Evolutionary conservation across 2,113 vertebrate species (phyloP).

Genomic region (Pagrus major): DNA sequence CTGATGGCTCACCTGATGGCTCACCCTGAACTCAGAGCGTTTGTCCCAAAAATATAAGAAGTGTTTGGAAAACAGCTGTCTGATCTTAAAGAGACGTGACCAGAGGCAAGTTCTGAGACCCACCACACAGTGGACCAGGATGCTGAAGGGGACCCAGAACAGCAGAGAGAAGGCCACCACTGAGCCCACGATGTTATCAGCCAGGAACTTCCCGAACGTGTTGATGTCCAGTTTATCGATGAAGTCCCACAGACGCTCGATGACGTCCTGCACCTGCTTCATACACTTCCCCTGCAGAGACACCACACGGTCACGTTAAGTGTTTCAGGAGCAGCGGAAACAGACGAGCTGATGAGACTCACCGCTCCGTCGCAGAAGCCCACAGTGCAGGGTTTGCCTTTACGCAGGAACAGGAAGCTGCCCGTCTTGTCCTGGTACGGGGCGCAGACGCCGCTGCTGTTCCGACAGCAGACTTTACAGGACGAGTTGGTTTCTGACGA

Average conservation of each 20-base stretch:
- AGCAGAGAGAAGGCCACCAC: conserved; percentile 96
- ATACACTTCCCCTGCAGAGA: conserved; percentile 92
- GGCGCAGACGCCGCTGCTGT: conserved; percentile 79
- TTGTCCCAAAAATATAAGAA: no score
- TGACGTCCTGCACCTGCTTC: conserved; percentile 96
- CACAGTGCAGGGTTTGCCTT: conserved; percentile 96
- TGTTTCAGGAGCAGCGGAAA: rapidly evolving
- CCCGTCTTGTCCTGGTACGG: conserved; percentile 79
- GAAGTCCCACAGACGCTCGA: conserved; percentile 98
- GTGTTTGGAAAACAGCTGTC: no score
- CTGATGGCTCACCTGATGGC: no score
- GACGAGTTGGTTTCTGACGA: conserved; percentile 89
- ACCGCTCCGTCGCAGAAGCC: conserved; percentile 95
- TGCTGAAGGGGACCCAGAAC: conserved; percentile 96
- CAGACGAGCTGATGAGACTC: conserved; percentile 28
- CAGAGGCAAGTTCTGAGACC: no score
- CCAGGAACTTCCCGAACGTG: conserved; percentile 94
- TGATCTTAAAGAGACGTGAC: no score
- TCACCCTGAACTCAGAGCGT: no score
- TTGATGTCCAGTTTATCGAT: conserved; percentile 97
- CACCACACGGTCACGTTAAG: background rate
- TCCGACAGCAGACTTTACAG: conserved; percentile 94
- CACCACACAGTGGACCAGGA: conserved; percentile 97
- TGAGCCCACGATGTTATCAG: conserved; percentile 96
- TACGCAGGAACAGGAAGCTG: conserved; percentile 89